These are phyloP conservation scores for Zophobas atratus DNA, from an alignment of 1,140 invertebrate genomes.

Conservation along the genomic window DNA sequence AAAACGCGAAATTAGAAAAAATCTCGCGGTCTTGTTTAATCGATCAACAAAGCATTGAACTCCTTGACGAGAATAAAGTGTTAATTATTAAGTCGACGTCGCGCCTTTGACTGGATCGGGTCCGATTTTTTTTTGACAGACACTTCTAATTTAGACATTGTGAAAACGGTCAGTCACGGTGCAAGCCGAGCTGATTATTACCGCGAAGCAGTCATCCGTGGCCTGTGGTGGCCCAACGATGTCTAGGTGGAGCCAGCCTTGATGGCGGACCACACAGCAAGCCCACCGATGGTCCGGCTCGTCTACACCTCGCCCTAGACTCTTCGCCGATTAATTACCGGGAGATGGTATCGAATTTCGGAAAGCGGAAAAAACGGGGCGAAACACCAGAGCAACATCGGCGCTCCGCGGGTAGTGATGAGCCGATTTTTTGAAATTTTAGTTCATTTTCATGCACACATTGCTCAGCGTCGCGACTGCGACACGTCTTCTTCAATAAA, in stretches of 20 bases:
- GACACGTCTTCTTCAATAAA: no score
- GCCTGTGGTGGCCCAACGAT: constrained; percentile 39
- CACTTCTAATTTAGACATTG: constrained; percentile 41
- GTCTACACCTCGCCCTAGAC: constrained; percentile 39
- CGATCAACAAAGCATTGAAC: neutral
- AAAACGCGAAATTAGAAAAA: neutral
- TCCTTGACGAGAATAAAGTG: neutral
- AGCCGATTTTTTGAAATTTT: no score
- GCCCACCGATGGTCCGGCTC: constrained; percentile 17
- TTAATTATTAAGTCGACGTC: constrained; percentile 6
- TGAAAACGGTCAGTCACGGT: constrained; percentile 42
- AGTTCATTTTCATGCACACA: no score
- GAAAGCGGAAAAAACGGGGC: neutral
- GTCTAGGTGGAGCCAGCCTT: constrained; percentile 40
- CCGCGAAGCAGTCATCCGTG: constrained; percentile 40
- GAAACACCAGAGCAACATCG: no score
- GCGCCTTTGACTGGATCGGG: constrained; percentile 6
- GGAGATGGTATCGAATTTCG: constrained; percentile 27
- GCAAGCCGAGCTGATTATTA: constrained; percentile 24
- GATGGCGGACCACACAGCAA: constrained; percentile 39
- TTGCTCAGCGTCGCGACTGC: no score
- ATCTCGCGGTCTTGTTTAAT: neutral
- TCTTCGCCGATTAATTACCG: constrained; percentile 36
- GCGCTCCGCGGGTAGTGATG: no score
- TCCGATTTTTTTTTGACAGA: constrained; percentile 18